Base-by-base conservation (phyloP, 2,888 invertebrate genomes). In the Falcaria lacertinaria region DNA sequence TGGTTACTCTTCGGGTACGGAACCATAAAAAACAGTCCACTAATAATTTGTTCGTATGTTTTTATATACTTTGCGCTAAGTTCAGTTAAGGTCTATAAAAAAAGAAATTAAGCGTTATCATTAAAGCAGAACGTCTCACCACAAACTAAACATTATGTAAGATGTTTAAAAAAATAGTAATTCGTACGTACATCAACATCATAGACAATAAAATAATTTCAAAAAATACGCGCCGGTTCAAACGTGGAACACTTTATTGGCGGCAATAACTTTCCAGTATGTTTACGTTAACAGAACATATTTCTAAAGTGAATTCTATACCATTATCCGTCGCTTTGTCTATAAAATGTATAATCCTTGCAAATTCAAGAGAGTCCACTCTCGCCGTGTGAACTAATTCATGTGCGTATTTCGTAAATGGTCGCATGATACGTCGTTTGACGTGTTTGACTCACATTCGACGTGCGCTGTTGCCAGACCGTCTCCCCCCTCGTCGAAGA, bases 381-480 rank as follows among this genome's bases (percentile, higher is more conserved):
- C 33, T 8, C 52, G 55, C 56, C 59, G 63, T 60, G 45, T 52
- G 39, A 66, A 63, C 57, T 51, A 52, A 38, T 48, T 33, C 45
- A 52, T 35, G 33, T 66, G 45, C 3, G 28, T 3, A 7, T 28
- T 11, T 28, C 11, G 28, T 28, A 28, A 28, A 28, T 11, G 14
- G 37, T 37, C 14, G 17, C 14, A 11, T 22, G 28, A 28, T 28
- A 28, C 22, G 37, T 22, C 37, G 37, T 37, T 22, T 22, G 22
- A 22, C 19, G 19, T 19, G 22, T 14, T 36, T 36, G 37, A 37
- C 37, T 37, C 37, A 25, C 37, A 37, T 39, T 16, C 32, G 32
- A n/a, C n/a, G 33, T 37, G 80, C 78, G 65, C 57, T 71, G 82
- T 77, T 81, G 81, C 78, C 79, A 71, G 58, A 50, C 47, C 64